Evolutionary conservation across 1,140 invertebrate genomes (phyloP).

Genomic region (Aphidius gifuensis): DNA sequence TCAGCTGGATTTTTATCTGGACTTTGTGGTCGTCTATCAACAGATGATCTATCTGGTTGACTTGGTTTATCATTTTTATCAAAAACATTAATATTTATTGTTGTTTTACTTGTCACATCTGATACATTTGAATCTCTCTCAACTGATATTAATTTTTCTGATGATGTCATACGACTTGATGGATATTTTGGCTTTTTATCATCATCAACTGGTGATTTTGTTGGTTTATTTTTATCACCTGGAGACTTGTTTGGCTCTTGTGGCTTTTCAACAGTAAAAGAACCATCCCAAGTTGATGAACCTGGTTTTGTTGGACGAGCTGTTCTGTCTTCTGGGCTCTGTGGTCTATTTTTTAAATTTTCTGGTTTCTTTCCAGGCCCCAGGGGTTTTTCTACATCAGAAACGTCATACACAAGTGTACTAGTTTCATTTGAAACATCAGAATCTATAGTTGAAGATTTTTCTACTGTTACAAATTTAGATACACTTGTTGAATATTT

Average conservation of each 20-base stretch:
- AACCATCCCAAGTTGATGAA: constrained; percentile 56
- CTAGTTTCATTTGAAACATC: constrained; percentile 18
- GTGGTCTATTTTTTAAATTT: constrained; percentile 25
- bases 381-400: constrained; percentile 2
- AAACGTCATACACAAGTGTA: constrained; percentile 21
- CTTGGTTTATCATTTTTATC: neutral
- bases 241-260: neutral
- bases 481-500: neutral
- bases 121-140: too few species aligned
- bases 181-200: constrained; percentile 2
- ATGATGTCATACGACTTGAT: neutral
- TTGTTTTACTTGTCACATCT: constrained; percentile 32
- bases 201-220: constrained; percentile 9
- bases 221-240: constrained; percentile 17
- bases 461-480: constrained; percentile 19
- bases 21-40: constrained; percentile 1
- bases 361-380: neutral
- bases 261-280: constrained; percentile 51
- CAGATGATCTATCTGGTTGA: too few species aligned
- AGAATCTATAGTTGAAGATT: constrained; percentile 17
- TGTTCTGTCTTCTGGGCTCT: constrained; percentile 5
- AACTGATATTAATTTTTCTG: constrained; percentile 31
- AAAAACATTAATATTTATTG: neutral
- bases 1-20: constrained; percentile 20
- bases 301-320: constrained; percentile 37